These are phyloP conservation scores for Erythrocercus mccallii DNA, from an alignment of 2,113 vertebrate genomes.

Conservation along the genomic window DNA sequence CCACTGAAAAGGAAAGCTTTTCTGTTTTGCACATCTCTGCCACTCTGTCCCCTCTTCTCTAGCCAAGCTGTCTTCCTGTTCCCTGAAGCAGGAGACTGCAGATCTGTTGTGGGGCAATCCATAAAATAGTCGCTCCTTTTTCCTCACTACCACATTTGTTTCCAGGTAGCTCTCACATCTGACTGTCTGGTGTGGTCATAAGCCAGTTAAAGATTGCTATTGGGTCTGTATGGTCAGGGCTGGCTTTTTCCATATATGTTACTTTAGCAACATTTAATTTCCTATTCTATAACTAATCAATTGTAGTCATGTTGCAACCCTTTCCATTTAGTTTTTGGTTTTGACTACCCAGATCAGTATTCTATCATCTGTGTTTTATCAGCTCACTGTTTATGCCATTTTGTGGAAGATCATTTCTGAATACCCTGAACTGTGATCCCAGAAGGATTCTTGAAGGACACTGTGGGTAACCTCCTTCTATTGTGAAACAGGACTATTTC, in stretches of 20 bases:
- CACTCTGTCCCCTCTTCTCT: not conserved
- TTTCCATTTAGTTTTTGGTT: not conserved
- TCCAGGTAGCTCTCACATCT: not conserved
- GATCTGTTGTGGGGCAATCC: rapidly evolving
- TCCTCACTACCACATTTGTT: not conserved
- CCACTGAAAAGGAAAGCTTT: not conserved
- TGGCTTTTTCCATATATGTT: not conserved
- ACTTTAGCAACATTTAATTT: not conserved
- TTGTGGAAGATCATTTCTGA: not conserved
- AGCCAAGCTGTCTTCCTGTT: not conserved
- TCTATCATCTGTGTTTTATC: not conserved
- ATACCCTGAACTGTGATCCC: not conserved
- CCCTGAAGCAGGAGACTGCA: not conserved
- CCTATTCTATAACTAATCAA: not conserved
- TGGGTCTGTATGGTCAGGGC: not conserved
- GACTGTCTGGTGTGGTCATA: not conserved
- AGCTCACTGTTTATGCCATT: not conserved
- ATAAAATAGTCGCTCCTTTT: rapidly evolving
- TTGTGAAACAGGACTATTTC: not conserved
- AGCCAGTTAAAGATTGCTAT: not conserved
- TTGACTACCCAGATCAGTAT: not conserved
- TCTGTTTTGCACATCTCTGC: not conserved
- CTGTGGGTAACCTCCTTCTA: not conserved
- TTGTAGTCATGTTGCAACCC: not conserved
- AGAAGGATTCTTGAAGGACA: not conserved